These are phyloP conservation scores for Amblyjoppa proteus DNA, from an alignment of 2,888 invertebrate species.

Conservation along the genomic window DNA sequence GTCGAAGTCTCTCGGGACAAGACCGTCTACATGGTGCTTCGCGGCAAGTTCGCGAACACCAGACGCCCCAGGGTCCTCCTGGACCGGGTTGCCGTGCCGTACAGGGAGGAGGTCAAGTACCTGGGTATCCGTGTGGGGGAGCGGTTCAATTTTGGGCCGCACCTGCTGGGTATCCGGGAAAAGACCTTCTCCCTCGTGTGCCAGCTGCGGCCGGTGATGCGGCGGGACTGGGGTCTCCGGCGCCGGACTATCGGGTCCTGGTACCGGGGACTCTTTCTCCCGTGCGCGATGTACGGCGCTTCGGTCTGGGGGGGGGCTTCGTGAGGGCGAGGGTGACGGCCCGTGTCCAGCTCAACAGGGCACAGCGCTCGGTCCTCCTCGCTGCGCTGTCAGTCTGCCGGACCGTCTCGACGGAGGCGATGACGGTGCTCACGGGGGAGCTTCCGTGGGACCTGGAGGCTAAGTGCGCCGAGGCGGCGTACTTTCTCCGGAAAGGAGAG, in stretches of 20 bases:
- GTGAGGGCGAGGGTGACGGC: background rate
- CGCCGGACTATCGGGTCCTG: slow-evolving; percentile 7
- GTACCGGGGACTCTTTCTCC: background rate
- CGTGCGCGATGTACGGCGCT: no score
- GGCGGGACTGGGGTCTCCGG: slow-evolving; percentile 38
- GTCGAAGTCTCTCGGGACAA: background rate
- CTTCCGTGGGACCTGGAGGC: no score
- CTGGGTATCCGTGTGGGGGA: no score
- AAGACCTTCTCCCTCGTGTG: slow-evolving; percentile 27
- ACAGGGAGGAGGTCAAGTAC: no score
- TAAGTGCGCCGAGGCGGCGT: slow-evolving; percentile 23
- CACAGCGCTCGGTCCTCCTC: slow-evolving; percentile 56
- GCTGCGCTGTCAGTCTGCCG: slow-evolving; percentile 54
- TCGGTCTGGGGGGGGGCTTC: no score
- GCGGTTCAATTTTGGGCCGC: no score
- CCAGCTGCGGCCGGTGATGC: slow-evolving; percentile 33
- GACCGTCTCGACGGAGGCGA: slow-evolving; percentile 63
- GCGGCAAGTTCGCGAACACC: background rate
- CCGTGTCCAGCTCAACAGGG: slow-evolving; percentile 19
- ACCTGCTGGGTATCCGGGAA: no score
- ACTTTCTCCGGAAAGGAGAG: slow-evolving; percentile 19
- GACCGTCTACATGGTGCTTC: no score
- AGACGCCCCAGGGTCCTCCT: background rate
- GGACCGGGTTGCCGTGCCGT: no score
- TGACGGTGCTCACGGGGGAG: slow-evolving; percentile 10